These are phyloP conservation scores for Thyatira batis DNA, from an alignment of 2,888 invertebrate genomes.

Conservation along the genomic window DNA sequence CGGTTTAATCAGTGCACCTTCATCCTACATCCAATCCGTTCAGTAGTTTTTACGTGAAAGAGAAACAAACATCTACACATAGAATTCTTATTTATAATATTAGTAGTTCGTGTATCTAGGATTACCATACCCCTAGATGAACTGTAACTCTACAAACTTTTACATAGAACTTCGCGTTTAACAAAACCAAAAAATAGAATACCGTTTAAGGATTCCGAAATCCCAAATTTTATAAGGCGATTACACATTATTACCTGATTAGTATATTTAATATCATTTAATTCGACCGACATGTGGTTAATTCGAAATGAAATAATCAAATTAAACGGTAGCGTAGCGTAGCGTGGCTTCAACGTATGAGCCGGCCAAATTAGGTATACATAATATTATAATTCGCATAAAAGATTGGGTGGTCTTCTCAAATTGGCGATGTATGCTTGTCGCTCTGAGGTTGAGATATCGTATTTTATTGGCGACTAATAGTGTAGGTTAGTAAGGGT, in stretches of 20 bases:
- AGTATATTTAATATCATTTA: background rate
- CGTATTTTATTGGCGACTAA: conserved; percentile 10
- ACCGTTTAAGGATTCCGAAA: too few species aligned
- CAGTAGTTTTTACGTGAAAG: too few species aligned
- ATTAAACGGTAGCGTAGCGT: conserved; percentile 25
- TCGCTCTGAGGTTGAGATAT: conserved; percentile 12
- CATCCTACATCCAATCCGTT: too few species aligned
- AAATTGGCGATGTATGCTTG: conserved; percentile 19
- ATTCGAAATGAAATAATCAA: conserved; percentile 26
- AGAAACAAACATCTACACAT: too few species aligned
- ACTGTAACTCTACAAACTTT: too few species aligned
- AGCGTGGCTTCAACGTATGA: conserved; percentile 6
- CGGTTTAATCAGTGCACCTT: too few species aligned
- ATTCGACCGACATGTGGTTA: conserved; percentile 20
- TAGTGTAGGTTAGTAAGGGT: background rate
- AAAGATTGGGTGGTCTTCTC: conserved; percentile 39
- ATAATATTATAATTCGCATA: conserved; percentile 30
- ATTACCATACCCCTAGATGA: too few species aligned
- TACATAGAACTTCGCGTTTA: too few species aligned
- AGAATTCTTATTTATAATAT: too few species aligned
- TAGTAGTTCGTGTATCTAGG: too few species aligned
- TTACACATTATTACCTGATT: conserved; percentile 2
- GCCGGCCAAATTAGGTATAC: conserved; percentile 23
- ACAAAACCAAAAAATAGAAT: too few species aligned
- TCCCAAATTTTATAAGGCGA: background rate